A percentile compares a stretch with the other conserved stretches of the same genome.
Evolutionary conservation across 2,113 vertebrate genomes (phyloP).

Genomic region (Nycticebus coucang): DNA sequence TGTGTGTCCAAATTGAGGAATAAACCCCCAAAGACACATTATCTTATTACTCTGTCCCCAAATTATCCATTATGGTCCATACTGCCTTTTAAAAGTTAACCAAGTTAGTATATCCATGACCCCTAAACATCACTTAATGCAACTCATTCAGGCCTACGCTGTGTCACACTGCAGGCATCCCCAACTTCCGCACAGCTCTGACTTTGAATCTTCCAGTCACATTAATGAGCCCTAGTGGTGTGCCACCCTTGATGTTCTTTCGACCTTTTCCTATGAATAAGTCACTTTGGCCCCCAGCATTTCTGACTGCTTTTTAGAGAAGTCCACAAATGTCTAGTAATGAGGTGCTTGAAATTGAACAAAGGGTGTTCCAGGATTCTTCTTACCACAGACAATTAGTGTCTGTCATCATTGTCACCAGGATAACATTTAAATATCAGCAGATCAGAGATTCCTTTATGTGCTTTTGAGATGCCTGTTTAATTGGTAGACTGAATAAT

Average conservation of each 20-base stretch:
- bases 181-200: not conserved
- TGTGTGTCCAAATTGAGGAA: not conserved
- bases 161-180: not conserved
- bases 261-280: conserved; percentile 67
- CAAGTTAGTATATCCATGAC: not conserved
- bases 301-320: conserved; percentile 65
- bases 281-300: conserved; percentile 51
- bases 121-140: conserved; percentile 8
- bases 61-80: not conserved
- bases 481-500: conserved; percentile 53
- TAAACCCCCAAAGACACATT: not conserved
- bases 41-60: conserved; percentile 13
- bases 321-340: conserved; percentile 67
- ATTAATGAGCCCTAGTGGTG: conserved; percentile 64
- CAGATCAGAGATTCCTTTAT: conserved; percentile 43
- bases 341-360: conserved; percentile 55
- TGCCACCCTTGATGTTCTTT: conserved; percentile 63
- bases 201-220: conserved; percentile 49
- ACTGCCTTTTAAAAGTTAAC: not conserved
- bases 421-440: conserved; percentile 51
- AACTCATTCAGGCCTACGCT: not conserved
- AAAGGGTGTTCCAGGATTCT: conserved; percentile 41
- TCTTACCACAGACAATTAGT: conserved; percentile 60
- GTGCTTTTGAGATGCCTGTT: conserved; percentile 21
- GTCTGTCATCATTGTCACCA: conserved; percentile 48